Evolutionary conservation across 2,888 invertebrate species (phyloP).

Genomic region (Tolmerus cingulatus): DNA sequence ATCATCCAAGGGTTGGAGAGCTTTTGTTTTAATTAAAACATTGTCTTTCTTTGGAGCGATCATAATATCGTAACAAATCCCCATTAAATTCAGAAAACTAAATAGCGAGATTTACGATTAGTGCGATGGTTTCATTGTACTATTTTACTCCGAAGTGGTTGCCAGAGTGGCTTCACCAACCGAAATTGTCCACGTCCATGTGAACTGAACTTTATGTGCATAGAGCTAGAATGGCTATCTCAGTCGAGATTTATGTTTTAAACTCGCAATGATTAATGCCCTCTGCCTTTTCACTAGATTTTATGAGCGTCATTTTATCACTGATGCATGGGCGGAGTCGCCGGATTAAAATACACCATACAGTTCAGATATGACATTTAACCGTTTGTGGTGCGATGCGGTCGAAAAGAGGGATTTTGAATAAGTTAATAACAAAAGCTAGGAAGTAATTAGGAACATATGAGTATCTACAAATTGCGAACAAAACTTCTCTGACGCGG

Average conservation of each 20-base stretch:
- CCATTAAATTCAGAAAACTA: not conserved
- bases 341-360: not conserved
- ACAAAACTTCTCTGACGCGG: not conserved
- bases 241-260: not conserved
- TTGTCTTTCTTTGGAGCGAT: not conserved
- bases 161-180: not conserved
- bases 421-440: not conserved
- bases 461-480: not conserved
- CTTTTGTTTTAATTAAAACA: not conserved
- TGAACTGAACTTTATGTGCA: not conserved
- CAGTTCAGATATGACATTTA: not conserved
- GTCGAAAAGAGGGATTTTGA: not conserved
- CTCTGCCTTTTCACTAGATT: not conserved
- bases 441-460: not conserved
- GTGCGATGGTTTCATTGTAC: not conserved
- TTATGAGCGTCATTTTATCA: not conserved
- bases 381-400: not conserved
- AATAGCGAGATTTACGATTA: not conserved
- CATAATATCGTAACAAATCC: not conserved
- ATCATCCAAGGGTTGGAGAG: not conserved
- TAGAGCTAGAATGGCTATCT: not conserved
- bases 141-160: not conserved
- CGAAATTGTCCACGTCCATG: not conserved
- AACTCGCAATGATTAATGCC: not conserved
- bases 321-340: not conserved